Percentiles rank a stretch among this genome's conserved stretches.
Conservation (phyloP, 1,140 invertebrate species). For the Idris sp. region DNA sequence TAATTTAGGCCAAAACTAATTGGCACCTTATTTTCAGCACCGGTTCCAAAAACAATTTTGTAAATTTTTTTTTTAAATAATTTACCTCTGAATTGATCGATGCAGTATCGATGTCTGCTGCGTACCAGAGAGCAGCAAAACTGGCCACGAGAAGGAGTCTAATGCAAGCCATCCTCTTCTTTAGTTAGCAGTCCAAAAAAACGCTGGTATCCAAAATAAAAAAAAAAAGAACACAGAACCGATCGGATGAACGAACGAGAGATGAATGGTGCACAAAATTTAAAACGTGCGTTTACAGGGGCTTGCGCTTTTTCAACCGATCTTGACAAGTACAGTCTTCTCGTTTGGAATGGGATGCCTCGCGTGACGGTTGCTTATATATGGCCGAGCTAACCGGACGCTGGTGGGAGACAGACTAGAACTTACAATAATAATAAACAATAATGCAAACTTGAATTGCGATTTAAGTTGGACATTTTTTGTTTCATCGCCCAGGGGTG, state of each 20-base stretch:
- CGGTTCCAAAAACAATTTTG: too few species aligned
- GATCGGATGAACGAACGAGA: conserved; percentile 38
- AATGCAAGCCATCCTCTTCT: conserved; percentile 51
- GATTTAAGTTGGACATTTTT: conserved; percentile 11
- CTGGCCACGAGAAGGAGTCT: conserved; percentile 41
- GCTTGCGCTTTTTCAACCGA: conserved; percentile 60
- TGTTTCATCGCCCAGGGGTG: conserved; percentile 2
- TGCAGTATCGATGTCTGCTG: conserved; percentile 55
- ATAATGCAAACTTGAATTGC: conserved; percentile 55
- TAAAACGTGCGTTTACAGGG: conserved; percentile 50
- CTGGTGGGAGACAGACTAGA: conserved; percentile 67
- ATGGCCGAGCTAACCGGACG: conserved; percentile 67
- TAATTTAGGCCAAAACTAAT: too few species aligned
- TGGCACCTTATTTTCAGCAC: too few species aligned
- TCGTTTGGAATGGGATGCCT: conserved; percentile 74
- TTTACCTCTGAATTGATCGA: conserved; percentile 65
- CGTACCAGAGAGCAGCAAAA: conserved; percentile 52
- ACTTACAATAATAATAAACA: conserved; percentile 70
- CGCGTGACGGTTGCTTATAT: conserved; percentile 73
- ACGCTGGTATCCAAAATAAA: too few species aligned
- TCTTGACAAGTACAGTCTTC: conserved; percentile 70
- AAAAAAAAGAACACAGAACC: too few species aligned
- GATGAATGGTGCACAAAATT: conserved; percentile 45
- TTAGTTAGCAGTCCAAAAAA: too few species aligned
- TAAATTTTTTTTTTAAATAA: too few species aligned